These are phyloP conservation scores for Mobula hypostoma DNA, from an alignment of 2,113 vertebrate genomes.

Conservation along the genomic window DNA sequence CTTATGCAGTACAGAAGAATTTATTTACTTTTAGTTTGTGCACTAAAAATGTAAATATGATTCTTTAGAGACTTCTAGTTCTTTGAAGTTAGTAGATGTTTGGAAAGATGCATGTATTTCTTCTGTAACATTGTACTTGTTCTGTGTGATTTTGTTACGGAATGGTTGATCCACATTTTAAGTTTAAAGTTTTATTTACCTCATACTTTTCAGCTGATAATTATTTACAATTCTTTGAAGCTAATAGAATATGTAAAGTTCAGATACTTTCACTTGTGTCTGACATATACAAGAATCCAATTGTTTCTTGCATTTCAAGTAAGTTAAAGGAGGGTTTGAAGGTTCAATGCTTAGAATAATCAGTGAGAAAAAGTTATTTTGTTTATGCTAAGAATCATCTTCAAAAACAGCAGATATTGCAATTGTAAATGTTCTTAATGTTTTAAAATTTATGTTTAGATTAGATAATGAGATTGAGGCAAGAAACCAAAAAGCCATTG, in stretches of 20 bases:
- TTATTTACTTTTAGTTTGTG: neutral
- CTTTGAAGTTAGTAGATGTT: neutral
- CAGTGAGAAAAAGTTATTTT: neutral
- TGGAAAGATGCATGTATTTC: neutral
- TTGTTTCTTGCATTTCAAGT: neutral
- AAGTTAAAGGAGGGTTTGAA: neutral
- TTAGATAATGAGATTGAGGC: slow-evolving; percentile 84
- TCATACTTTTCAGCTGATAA: neutral
- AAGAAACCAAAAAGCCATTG: slow-evolving; percentile 87
- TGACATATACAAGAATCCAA: neutral
- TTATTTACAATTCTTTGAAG: neutral
- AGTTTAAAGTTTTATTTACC: neutral
- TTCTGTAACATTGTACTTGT: neutral
- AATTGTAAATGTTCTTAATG: slow-evolving; percentile 34
- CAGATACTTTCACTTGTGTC: neutral
- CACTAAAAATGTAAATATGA: neutral
- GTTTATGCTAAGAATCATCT: neutral
- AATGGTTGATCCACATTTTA: neutral
- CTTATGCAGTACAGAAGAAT: neutral
- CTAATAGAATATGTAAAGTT: neutral
- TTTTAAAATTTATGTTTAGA: slow-evolving; percentile 58
- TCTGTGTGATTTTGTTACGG: neutral
- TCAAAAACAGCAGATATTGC: neutral
- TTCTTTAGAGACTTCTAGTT: neutral
- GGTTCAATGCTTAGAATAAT: neutral